These are phyloP conservation scores for Coenobita brevimanus DNA, from an alignment of 1,140 invertebrate genomes.

Conservation along the genomic window DNA sequence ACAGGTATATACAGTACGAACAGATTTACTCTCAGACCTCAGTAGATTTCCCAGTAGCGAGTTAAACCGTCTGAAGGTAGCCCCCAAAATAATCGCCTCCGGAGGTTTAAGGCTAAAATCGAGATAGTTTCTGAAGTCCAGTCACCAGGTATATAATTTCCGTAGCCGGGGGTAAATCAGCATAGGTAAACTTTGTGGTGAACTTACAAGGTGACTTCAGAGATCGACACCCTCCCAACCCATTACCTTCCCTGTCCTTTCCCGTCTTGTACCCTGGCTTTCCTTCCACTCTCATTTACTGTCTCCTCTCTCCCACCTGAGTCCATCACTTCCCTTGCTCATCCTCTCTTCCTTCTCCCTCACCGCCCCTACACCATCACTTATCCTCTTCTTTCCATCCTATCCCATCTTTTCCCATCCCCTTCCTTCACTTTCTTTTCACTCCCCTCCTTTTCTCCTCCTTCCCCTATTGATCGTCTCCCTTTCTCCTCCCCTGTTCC, in stretches of 20 bases:
- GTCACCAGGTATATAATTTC: no score
- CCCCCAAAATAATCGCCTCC: no score
- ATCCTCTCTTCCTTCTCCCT: neutral
- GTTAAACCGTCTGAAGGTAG: no score
- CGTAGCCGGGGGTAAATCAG: no score
- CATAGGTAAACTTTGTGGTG: no score
- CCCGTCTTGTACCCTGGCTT: neutral
- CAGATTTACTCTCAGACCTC: neutral
- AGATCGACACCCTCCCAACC: neutral
- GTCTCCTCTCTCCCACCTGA: neutral
- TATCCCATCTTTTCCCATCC: neutral
- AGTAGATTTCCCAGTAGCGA: no score
- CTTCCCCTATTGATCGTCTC: no score
- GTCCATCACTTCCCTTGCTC: neutral
- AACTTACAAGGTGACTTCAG: neutral
- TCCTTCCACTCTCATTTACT: neutral
- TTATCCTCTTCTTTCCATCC: neutral
- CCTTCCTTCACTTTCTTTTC: no score
- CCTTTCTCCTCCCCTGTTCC: no score
- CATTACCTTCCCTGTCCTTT: neutral
- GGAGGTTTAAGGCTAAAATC: no score
- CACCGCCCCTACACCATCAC: neutral
- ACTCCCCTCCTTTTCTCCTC: no score
- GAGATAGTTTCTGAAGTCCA: no score
- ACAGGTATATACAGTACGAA: neutral